phyloP scores from a whole-genome alignment of 2,888 invertebrate genomes.

The Protophormia terraenovae region DNA sequence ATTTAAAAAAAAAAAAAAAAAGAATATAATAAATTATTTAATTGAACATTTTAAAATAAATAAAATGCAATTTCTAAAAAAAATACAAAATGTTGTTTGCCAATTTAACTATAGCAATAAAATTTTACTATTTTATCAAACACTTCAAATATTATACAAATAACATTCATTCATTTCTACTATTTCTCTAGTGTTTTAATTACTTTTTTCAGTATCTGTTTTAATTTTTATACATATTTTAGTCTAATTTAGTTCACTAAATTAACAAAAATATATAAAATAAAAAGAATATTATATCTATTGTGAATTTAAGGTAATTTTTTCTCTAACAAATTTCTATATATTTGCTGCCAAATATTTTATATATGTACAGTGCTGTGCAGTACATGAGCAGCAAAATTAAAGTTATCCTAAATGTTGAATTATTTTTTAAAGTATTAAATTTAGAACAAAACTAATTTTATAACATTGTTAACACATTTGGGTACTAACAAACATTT shows the following conservation, averaged over 20 bases:
- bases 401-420: no score
- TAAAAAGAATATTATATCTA: not conserved
- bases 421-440: not conserved
- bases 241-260: not conserved
- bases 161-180: no score
- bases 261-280: not conserved
- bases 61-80: no score
- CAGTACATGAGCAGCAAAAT: no score
- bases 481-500: no score
- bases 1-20: no score
- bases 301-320: slow-evolving; percentile 1
- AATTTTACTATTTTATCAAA: not conserved
- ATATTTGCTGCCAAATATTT: slow-evolving; percentile 9
- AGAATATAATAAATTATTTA: no score
- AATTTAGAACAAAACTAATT: no score
- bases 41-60: no score
- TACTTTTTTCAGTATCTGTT: not conserved
- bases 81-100: no score
- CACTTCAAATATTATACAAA: not conserved
- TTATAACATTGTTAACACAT: no score
- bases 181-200: not conserved
- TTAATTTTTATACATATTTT: not conserved
- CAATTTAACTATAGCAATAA: no score
- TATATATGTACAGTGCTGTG: not conserved
- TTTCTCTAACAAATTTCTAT: not conserved